phyloP scores from a whole-genome alignment of 2,113 vertebrate genomes.

The Strix uralensis region DNA sequence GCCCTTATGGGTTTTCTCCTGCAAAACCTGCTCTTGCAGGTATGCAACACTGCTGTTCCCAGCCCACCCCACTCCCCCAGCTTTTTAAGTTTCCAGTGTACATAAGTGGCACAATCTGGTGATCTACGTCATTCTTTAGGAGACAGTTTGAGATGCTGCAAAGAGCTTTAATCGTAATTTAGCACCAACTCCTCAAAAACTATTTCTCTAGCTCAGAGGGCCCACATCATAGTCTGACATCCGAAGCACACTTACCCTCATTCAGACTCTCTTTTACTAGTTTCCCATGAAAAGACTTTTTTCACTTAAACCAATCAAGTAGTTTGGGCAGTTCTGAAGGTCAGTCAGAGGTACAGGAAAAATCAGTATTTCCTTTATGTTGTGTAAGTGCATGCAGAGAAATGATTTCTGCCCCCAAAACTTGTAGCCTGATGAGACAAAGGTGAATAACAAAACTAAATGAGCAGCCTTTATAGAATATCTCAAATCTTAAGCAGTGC shows the following conservation, averaged over 20 bases:
- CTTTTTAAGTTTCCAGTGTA: neutral
- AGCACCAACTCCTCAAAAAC: neutral
- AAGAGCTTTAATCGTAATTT: neutral
- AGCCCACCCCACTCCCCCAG: too few species aligned
- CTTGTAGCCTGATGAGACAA: neutral
- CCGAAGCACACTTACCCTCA: neutral
- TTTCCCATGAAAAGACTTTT: neutral
- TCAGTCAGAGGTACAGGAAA: neutral
- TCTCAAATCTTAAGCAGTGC: neutral
- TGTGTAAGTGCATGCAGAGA: neutral
- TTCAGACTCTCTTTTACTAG: neutral
- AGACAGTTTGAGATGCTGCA: neutral
- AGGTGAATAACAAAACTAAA: neutral
- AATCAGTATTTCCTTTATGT: neutral
- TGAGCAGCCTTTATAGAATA: neutral
- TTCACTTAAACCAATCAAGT: neutral
- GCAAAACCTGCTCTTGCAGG: neutral
- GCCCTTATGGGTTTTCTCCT: accelerated
- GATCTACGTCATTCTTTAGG: neutral
- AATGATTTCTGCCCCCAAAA: neutral
- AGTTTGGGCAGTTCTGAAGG: neutral
- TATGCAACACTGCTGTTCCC: neutral
- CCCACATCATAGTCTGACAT: neutral
- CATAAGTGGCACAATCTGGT: neutral
- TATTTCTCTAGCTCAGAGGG: neutral